A percentile compares a stretch with the other conserved stretches of the same genome.
phyloP scores from a whole-genome alignment of 2,797 vertebrate species.

The Setipinna tenuifilis region DNA sequence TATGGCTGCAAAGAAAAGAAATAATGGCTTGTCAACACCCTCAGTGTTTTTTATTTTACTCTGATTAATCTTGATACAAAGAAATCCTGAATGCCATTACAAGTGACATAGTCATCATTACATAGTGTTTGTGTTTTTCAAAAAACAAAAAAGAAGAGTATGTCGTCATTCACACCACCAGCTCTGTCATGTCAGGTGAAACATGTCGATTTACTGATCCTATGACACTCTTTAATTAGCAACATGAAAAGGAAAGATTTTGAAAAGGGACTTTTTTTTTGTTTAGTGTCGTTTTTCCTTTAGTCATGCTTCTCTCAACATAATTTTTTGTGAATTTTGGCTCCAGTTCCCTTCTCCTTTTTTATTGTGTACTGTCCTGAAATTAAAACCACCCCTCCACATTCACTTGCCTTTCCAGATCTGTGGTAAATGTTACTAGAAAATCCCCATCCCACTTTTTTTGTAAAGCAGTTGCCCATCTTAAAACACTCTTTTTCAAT shows the following conservation, averaged over 20 bases:
- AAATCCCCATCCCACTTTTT: background rate
- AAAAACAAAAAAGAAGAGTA: background rate
- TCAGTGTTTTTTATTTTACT: background rate
- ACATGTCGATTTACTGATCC: background rate
- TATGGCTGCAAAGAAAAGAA: background rate
- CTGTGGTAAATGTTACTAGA: background rate
- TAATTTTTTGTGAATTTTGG: too few species aligned
- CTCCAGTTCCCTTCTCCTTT: too few species aligned
- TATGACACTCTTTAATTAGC: background rate
- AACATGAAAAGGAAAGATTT: too few species aligned
- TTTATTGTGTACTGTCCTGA: too few species aligned
- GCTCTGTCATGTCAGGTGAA: slow-evolving; percentile 7
- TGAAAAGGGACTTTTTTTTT: too few species aligned
- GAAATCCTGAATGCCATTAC: background rate
- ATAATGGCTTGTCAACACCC: background rate
- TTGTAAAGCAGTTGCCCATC: background rate
- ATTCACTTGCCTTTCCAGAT: background rate
- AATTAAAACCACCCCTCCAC: background rate
- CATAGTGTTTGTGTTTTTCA: background rate
- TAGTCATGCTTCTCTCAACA: too few species aligned
- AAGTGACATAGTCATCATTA: background rate
- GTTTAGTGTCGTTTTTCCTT: too few species aligned
- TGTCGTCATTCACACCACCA: slow-evolving; percentile 21
- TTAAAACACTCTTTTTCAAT: background rate
- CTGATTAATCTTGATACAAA: background rate